Percentiles rank a stretch among this genome's conserved stretches.
Evolutionary conservation across 2,113 vertebrate species (phyloP).

Genomic region (Raja brachyura): DNA sequence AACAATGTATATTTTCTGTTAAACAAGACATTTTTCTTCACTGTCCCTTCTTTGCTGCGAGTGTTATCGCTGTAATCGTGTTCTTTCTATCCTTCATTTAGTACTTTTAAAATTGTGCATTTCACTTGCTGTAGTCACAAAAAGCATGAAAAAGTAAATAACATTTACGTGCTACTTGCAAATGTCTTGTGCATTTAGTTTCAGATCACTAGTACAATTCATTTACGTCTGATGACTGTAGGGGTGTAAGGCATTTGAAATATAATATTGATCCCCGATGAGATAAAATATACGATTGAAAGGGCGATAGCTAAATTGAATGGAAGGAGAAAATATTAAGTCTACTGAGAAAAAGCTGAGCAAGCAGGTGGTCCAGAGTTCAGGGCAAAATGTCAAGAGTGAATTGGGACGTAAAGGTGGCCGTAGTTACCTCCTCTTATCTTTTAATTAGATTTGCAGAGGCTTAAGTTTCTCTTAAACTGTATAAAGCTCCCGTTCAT

Average conservation of each 20-base stretch:
- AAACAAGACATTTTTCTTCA: background rate
- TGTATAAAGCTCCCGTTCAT: background rate
- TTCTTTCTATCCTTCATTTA: background rate
- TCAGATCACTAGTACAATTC: background rate
- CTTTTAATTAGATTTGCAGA: background rate
- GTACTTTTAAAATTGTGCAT: too few relatives aligned
- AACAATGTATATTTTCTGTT: background rate
- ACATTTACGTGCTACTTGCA: background rate
- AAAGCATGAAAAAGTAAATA: background rate
- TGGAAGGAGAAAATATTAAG: background rate
- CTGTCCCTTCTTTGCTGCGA: background rate
- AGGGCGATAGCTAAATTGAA: slow-evolving; percentile 16
- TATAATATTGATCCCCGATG: slow-evolving; percentile 30
- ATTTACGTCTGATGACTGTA: slow-evolving; percentile 11
- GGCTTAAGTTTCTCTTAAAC: background rate
- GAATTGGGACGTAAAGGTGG: background rate
- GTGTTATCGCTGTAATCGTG: background rate
- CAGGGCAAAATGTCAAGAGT: background rate
- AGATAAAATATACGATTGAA: slow-evolving; percentile 21
- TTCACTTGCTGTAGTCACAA: background rate
- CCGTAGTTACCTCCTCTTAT: background rate
- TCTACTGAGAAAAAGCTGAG: background rate
- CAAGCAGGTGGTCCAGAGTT: background rate
- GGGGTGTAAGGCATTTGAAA: background rate
- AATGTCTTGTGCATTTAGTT: slow-evolving; percentile 18